Evolutionary conservation across 2,797 vertebrate genomes (phyloP), one percentile per base, ranked within the genome.

Genomic region (Sebastes hubbsi): DNA sequence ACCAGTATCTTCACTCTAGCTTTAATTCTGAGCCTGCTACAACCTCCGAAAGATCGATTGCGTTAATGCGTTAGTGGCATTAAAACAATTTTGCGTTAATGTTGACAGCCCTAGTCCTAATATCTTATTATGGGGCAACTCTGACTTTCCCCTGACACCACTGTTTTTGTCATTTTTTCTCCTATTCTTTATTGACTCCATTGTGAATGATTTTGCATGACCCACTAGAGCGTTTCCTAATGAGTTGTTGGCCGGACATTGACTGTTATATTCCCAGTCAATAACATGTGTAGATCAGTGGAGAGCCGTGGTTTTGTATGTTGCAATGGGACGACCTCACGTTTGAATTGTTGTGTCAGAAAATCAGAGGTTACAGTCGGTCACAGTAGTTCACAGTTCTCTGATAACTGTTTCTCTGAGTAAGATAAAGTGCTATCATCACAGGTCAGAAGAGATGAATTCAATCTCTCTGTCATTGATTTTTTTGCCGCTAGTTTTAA

Each of bases 401-500:
- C n/a, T 62, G 75, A 32, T 81, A 81, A 67, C 42, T 5, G 49
- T 68, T 74, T 36, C 54, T 67, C 56, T n/a, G 14, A 59, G 58
- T 5, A 11, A 25, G 65, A 58, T 14, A 22, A 29, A 66, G 27
- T 8, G 49, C 20, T 38, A 2, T 59, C 60, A 18, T 56, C 27
- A 25, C 20, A 18, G 62, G 25, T 75, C 80, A 77, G 30, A 69
- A 14, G 2, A 6, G 58, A 81, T 1, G 36, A 34, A 61, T 85
- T 67, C 2, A 62, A 78, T 60, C 30, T 63, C 20, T 36, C 32
- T 6, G 29, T 20, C 11, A 69, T 49, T 46, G 81, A 86, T 87
- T 60, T 72, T 77, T 66, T 36, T 64, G 61, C 46, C 32, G 58
- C 85, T 77, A 65, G 73, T 61, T 82, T 82, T 82, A 60, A 87